Conservation (phyloP, 2,113 vertebrate species). For the Struthio camelus region DNA sequence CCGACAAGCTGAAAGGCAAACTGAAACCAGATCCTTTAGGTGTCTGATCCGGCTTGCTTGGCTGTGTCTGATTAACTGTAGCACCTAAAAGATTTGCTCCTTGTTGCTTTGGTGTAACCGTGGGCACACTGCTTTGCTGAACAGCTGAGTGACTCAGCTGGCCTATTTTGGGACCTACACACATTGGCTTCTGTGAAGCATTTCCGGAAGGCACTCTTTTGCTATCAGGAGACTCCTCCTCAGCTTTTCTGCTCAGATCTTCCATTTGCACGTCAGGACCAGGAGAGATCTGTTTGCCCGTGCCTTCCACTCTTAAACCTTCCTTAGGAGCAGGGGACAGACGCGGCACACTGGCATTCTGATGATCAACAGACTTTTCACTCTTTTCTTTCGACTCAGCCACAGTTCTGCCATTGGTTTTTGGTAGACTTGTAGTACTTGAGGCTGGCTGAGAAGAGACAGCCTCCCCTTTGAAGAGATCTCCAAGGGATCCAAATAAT, state of each 20-base stretch:
- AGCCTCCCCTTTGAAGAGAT: conserved; percentile 82
- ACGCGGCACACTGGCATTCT: background rate
- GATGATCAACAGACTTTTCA: background rate
- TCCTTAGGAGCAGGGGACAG: background rate
- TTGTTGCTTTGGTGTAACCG: background rate
- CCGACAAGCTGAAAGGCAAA: conserved; percentile 77
- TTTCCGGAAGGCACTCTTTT: background rate
- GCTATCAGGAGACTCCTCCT: background rate
- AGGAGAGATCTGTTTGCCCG: background rate
- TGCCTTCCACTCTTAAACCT: conserved; percentile 10
- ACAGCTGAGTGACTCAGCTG: background rate
- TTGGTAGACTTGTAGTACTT: background rate
- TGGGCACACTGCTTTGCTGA: background rate
- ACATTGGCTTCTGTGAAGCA: background rate
- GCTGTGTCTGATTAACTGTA: conserved; percentile 12
- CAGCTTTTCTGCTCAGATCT: background rate
- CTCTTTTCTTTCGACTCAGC: background rate
- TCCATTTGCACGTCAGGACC: conserved; percentile 19
- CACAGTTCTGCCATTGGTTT: background rate
- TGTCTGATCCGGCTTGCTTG: conserved; percentile 63
- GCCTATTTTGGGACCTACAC: background rate
- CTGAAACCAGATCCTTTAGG: conserved; percentile 76
- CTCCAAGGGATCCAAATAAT: conserved; percentile 85
- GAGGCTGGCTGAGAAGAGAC: conserved; percentile 64
- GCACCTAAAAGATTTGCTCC: background rate